Percentiles rank a stretch among this genome's conserved stretches.
Conservation (phyloP, 2,888 invertebrate species). For the Amblyteles armatorius region DNA sequence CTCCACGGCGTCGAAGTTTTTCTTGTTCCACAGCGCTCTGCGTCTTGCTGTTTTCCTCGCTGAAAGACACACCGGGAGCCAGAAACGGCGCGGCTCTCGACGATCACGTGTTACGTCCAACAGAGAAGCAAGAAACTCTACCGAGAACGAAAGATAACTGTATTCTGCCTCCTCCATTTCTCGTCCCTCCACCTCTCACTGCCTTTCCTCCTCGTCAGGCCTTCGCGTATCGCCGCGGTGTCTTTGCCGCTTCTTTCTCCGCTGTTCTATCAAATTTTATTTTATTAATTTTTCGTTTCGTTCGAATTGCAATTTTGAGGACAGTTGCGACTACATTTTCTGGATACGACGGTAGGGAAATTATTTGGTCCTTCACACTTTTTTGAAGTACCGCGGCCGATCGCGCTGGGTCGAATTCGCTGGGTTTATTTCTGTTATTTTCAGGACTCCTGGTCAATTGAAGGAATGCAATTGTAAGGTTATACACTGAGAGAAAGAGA, state of each 20-base stretch:
- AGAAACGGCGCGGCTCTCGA: constrained; percentile 38
- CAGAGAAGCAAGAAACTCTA: constrained; percentile 71
- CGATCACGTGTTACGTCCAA: constrained; percentile 64
- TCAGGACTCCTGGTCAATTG: too few relatives aligned
- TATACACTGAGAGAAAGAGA: too few relatives aligned
- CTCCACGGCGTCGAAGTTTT: constrained; percentile 27
- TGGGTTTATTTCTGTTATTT: too few relatives aligned
- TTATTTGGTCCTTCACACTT: too few relatives aligned
- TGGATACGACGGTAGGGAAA: too few relatives aligned
- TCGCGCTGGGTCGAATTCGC: too few relatives aligned
- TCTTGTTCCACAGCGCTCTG: constrained; percentile 25
- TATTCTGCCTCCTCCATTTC: constrained; percentile 74
- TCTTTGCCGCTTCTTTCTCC: constrained; percentile 37
- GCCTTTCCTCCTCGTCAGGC: constrained; percentile 48
- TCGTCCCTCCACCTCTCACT: constrained; percentile 56
- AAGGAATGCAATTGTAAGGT: too few relatives aligned
- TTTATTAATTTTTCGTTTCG: not conserved
- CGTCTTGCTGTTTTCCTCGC: constrained; percentile 51
- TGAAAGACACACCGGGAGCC: constrained; percentile 46
- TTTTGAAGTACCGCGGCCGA: too few relatives aligned
- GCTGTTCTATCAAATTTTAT: not conserved
- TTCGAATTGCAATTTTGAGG: constrained; percentile 4
- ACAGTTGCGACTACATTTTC: not conserved
- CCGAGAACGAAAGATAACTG: constrained; percentile 73
- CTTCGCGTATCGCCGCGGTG: constrained; percentile 48